A percentile compares a stretch with the other conserved stretches of the same genome.
Evolutionary conservation across 2,113 vertebrate genomes (phyloP).

Genomic region (Maccullochella peelii): DNA sequence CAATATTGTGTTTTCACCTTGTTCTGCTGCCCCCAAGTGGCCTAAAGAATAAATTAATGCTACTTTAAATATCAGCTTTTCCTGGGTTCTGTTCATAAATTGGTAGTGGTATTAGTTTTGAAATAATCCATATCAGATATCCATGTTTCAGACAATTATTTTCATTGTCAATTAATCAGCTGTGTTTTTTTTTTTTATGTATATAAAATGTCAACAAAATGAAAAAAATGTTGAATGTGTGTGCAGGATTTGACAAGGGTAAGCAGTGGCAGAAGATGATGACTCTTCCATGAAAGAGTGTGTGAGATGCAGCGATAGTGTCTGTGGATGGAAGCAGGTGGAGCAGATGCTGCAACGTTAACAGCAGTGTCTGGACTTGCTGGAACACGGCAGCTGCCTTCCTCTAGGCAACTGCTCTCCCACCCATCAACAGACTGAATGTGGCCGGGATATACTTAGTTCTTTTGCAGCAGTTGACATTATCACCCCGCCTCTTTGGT

Average conservation of each 20-base stretch:
- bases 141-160: not conserved
- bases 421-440: not conserved
- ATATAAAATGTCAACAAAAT: not conserved
- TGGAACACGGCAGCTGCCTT: slow-evolving; percentile 72
- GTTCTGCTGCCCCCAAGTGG: not conserved
- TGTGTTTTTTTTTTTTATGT: not conserved
- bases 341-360: slow-evolving; percentile 55
- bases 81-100: not conserved
- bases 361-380: slow-evolving; percentile 69
- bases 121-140: not conserved
- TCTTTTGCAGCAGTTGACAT: slow-evolving; percentile 23
- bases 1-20: not conserved
- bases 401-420: slow-evolving; percentile 64
- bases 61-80: not conserved
- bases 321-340: slow-evolving; percentile 30
- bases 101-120: not conserved
- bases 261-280: slow-evolving; percentile 6
- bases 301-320: slow-evolving; percentile 32
- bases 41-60: not conserved
- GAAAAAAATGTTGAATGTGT: not conserved
- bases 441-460: slow-evolving; percentile 4
- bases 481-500: not conserved
- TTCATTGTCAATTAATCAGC: not conserved
- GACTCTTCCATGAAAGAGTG: slow-evolving; percentile 40
- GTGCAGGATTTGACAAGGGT: slow-evolving; percentile 3